Conservation (phyloP, 2,888 invertebrate genomes). For the Cryptocephalus moraei region DNA sequence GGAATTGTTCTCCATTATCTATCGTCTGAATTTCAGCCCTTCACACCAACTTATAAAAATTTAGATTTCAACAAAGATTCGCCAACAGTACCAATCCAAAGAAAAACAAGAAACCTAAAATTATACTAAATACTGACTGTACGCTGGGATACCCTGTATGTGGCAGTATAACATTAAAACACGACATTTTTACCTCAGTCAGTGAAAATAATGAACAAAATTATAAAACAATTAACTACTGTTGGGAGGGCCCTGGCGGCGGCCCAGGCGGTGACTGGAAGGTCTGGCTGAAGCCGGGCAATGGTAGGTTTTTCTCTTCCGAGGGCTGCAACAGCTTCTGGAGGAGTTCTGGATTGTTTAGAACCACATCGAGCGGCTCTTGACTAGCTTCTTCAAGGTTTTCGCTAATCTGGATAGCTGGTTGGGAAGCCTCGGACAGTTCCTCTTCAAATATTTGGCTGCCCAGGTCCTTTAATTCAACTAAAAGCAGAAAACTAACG, state of each 20-base stretch:
- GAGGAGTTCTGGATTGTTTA: slow-evolving; percentile 25
- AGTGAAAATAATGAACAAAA: neutral
- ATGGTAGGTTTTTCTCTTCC: slow-evolving; percentile 33
- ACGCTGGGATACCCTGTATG: too few relatives aligned
- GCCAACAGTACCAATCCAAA: too few relatives aligned
- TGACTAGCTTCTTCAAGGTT: slow-evolving; percentile 14
- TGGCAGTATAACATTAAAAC: too few relatives aligned
- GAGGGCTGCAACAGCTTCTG: slow-evolving; percentile 26
- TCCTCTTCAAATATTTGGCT: slow-evolving; percentile 6
- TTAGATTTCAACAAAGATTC: too few relatives aligned
- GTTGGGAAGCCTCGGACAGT: neutral
- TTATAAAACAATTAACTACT: neutral
- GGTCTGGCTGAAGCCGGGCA: slow-evolving; percentile 42
- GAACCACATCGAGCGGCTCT: slow-evolving; percentile 15
- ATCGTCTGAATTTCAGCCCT: too few relatives aligned
- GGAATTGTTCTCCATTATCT: too few relatives aligned
- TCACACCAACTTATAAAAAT: too few relatives aligned
- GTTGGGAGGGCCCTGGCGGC: neutral
- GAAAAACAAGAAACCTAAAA: too few relatives aligned
- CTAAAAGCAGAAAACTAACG: neutral
- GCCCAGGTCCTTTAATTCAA: slow-evolving; percentile 26
- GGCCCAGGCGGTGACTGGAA: slow-evolving; percentile 35
- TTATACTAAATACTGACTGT: too few relatives aligned
- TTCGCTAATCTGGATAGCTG: slow-evolving; percentile 8
- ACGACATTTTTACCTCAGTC: neutral